Evolutionary conservation across 2,888 invertebrate genomes (phyloP), one percentile per base, ranked within the genome.

Genomic region (Carcina quercana): DNA sequence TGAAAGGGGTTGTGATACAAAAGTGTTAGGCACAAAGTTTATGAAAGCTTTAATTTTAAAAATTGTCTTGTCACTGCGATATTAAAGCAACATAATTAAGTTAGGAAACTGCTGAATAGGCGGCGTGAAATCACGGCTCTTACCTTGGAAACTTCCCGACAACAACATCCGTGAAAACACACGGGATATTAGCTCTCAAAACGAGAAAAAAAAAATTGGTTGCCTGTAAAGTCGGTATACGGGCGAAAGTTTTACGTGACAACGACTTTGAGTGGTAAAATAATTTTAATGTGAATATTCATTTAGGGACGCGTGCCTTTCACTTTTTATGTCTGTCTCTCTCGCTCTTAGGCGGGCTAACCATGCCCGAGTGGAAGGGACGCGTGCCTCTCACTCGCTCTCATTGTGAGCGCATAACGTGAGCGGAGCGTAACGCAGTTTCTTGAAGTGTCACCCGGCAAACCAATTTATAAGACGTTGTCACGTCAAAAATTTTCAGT

Each of bases 41-140:
- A n/a, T n/a, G n/a, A 6, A 8, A 8, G 10, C 20, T 20, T n/a
- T 20, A 10, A 20, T n/a, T 10, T n/a, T n/a, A 8, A 20, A 20
- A n/a, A n/a, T 15, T 1, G 26, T 11, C 15, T 7, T 13, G 11
- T 15, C 26, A 15, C 26, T 26, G 10, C 10, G 26, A 12, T 24
- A 28, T 13, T 25, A 15, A 35, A 29, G 25, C 24, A 27, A 30
- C 31, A 30, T 47, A 45, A 50, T 50, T 50, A 40, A 50, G 47
- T 50, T 48, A 32, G 21, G 40, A 43, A 50, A 47, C 33, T 44
- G 48, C 42, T 52, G 47, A 48, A 45, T 46, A 37, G 37, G 30
- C 38, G 42, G 28, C 38, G 32, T 25, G 41, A 38, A 43, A 45
- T 46, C 47, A 37, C 40, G 41, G 34, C 35, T 35, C 30, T 36